Evolutionary conservation across 2,797 vertebrate species (phyloP).

Genomic region (Macropus fuliginosus): DNA sequence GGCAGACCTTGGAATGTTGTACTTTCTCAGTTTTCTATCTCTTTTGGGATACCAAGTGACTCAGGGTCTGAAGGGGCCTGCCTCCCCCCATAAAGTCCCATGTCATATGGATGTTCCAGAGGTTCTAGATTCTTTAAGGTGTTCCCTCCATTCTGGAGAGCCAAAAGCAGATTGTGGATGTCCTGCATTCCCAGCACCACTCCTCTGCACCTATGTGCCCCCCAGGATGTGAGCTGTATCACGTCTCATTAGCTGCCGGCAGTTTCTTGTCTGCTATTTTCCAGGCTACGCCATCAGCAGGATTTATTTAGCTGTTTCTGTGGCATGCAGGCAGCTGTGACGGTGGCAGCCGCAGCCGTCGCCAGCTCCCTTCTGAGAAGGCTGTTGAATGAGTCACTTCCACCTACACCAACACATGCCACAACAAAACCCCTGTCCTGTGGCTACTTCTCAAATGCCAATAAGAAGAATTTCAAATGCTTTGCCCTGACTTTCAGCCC

Average conservation of each 20-base stretch:
- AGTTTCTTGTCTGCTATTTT: conserved; percentile 64
- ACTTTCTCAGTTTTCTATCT: background rate
- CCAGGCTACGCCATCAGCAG: conserved; percentile 41
- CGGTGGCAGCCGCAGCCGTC: conserved; percentile 73
- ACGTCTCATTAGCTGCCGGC: conserved; percentile 59
- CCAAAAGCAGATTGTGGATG: background rate
- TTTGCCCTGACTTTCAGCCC: conserved; percentile 32
- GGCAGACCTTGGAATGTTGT: background rate
- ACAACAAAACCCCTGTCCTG: conserved; percentile 73
- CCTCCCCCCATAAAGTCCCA: background rate
- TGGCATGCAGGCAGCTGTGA: conserved; percentile 54
- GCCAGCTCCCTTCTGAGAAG: conserved; percentile 78
- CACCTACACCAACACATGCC: conserved; percentile 82
- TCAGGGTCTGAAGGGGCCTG: background rate
- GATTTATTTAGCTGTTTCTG: conserved; percentile 79
- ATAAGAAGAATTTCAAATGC: conserved; percentile 39
- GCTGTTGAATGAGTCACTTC: conserved; percentile 81
- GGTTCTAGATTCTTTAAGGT: background rate
- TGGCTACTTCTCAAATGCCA: conserved; percentile 70
- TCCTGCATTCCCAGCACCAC: background rate
- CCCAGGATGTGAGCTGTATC: conserved; percentile 44
- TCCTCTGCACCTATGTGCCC: background rate
- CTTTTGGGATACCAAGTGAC: background rate
- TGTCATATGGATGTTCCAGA: background rate
- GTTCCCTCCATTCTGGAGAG: background rate